Conservation (phyloP, 2,888 invertebrate genomes). For the Cephus pygmeus region DNA sequence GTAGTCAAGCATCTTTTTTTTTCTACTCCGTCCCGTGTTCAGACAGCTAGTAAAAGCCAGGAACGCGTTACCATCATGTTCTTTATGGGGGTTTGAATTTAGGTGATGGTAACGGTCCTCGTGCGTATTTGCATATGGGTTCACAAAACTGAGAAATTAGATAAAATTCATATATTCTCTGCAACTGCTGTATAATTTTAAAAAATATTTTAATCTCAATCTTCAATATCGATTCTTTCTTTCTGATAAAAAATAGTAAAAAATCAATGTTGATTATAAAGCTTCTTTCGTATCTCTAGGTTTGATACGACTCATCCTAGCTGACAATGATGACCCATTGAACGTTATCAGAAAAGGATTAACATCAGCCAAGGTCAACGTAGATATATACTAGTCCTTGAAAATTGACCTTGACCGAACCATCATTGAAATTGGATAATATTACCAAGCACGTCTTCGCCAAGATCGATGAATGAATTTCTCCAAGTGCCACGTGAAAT, state of each 20-base stretch:
- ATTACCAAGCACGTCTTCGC: neutral
- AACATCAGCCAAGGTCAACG: neutral
- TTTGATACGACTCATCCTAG: too few relatives aligned
- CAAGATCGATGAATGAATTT: constrained; percentile 3
- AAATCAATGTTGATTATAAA: neutral
- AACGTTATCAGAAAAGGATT: neutral
- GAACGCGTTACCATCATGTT: neutral
- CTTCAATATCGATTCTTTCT: neutral
- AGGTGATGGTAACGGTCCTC: neutral
- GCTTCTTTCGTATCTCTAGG: neutral
- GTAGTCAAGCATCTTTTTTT: neutral
- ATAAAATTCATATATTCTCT: neutral
- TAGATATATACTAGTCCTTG: neutral
- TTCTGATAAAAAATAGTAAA: neutral
- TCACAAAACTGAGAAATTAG: neutral
- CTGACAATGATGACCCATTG: neutral
- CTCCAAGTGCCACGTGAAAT: neutral
- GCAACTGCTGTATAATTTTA: neutral
- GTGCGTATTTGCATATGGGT: neutral
- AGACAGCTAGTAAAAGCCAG: neutral
- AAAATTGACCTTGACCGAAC: neutral
- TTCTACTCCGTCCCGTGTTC: neutral
- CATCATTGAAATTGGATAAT: neutral
- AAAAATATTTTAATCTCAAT: neutral
- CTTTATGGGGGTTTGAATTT: neutral